Base-by-base conservation (phyloP, 2,113 vertebrate species). In the Tinamus guttatus region DNA sequence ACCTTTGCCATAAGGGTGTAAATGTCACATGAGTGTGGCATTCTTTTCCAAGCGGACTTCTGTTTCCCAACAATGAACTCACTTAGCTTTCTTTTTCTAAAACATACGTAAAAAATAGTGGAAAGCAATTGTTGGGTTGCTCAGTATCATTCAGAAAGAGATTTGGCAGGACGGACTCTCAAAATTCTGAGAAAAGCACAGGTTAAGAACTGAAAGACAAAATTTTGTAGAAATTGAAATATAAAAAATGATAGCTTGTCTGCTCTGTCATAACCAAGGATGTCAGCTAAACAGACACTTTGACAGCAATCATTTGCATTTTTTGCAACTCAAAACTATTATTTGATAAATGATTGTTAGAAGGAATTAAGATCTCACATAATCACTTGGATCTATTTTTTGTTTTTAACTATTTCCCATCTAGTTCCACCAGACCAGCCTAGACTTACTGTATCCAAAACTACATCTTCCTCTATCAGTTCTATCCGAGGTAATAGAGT, bases 351-450 rank as follows among this genome's bases (percentile, higher is more conserved):
- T 96, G 94, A 83, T 92, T 97, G 58, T 84, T 95, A 90, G 64
- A 47, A 87, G 62, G 81, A 58, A 87, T 93, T 93, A 93, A 89
- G 64, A 87, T 92, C 9, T 34, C 9, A 2, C 87, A 92, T 93
- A 93, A 95, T 90, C 5, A 85, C 87, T 90, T 92, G 43, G 96
- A 94, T 95, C 69, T 97, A 83, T 96, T 94, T 94, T 96, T 91
- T 98, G 13, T 94, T 97, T 97, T 97, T 96, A 94, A 84, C 94
- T 85, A 18, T 93, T 95, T 95, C 91, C 76, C 47, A 22, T 94
- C 81, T 93, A 99, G 99, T 99, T 85, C 99, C 99, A 85, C 99
- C 99, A 63, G 99, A 99, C 97, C 99, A 99, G 94, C 99, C 99
- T 60, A 99, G 99, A 77, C 99, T 99, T 82, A 99, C 99, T 1